Percentiles rank a stretch among this genome's conserved stretches.
Conservation (phyloP, 2,797 vertebrate genomes). For the Eulemur coronatus region DNA sequence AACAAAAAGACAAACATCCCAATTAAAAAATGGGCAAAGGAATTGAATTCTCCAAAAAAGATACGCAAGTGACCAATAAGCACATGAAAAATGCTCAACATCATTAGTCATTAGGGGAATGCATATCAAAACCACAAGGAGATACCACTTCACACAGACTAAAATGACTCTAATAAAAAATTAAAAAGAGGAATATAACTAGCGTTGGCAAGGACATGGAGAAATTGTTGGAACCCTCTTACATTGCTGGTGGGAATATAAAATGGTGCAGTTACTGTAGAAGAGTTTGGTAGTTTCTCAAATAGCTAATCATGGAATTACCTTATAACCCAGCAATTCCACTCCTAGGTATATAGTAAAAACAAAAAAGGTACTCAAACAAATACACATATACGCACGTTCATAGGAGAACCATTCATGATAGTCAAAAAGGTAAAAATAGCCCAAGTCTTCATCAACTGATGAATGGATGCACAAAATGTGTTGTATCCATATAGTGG, state of each 20-base stretch:
- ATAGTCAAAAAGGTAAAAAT: no score
- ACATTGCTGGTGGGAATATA: background rate
- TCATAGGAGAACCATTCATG: background rate
- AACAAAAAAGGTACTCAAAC: background rate
- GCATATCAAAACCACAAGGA: background rate
- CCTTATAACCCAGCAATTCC: background rate
- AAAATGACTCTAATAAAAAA: background rate
- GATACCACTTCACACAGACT: background rate
- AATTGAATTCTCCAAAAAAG: background rate
- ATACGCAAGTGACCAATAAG: background rate
- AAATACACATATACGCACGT: background rate
- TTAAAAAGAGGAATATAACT: background rate
- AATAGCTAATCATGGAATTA: background rate
- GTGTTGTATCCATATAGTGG: no score
- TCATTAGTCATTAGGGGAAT: background rate
- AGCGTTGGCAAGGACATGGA: background rate
- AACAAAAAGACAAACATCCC: background rate
- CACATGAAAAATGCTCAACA: background rate
- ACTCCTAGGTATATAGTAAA: background rate
- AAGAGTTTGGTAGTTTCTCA: background rate
- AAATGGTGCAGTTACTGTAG: no score
- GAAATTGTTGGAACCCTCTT: background rate
- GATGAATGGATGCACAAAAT: no score
- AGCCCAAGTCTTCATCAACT: no score
- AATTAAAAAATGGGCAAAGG: background rate